These are phyloP conservation scores for Pluvialis apricaria DNA, from an alignment of 2,113 vertebrate genomes.

Conservation along the genomic window DNA sequence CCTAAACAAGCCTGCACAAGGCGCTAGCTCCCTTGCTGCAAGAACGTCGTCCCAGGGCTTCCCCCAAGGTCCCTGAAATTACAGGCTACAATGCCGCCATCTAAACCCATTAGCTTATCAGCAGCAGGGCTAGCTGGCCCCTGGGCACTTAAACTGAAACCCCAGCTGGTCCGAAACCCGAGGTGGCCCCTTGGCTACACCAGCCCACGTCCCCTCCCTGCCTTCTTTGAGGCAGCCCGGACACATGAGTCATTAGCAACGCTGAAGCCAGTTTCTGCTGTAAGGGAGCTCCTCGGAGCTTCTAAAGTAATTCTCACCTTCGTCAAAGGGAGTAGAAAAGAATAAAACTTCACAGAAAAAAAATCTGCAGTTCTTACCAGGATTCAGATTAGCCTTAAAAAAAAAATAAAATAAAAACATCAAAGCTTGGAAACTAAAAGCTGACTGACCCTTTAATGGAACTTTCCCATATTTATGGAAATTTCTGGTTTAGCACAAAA, in stretches of 20 bases:
- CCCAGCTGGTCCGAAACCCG: not conserved
- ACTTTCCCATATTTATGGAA: not conserved
- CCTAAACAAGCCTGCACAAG: not conserved
- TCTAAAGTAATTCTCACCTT: not conserved
- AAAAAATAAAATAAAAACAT: not conserved
- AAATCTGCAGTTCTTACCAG: not conserved
- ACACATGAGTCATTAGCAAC: too few species aligned
- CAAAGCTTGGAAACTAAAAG: not conserved
- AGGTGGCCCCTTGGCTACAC: not conserved
- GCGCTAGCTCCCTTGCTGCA: not conserved
- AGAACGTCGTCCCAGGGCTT: not conserved
- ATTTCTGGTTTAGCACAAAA: not conserved
- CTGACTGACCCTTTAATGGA: not conserved
- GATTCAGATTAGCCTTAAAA: not conserved
- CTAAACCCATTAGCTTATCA: not conserved
- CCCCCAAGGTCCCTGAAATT: not conserved
- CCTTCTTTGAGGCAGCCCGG: not conserved
- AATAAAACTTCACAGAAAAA: not conserved
- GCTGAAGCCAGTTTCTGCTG: not conserved
- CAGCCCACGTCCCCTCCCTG: not conserved
- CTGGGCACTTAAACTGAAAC: not conserved
- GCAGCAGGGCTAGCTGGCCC: not conserved
- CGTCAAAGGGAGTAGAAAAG: not conserved
- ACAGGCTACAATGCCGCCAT: rapidly evolving
- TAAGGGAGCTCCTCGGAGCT: not conserved